phyloP scores from a whole-genome alignment of 2,113 vertebrate genomes.

The Lampris incognitus region DNA sequence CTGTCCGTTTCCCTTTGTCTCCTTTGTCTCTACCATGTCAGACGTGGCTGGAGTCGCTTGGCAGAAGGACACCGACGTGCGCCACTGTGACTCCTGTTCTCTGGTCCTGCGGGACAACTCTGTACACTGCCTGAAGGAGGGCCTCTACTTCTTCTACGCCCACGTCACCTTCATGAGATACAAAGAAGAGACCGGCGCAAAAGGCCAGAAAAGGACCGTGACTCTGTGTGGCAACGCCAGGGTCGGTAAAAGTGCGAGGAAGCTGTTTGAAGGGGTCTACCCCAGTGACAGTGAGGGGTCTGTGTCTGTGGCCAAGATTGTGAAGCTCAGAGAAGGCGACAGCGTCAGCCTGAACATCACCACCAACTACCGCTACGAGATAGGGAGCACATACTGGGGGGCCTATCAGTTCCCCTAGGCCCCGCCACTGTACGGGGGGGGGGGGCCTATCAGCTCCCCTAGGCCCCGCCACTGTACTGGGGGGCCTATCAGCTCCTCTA shows the following conservation, averaged over 20 bases:
- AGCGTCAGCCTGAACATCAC: constrained; percentile 51
- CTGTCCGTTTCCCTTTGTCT: not conserved
- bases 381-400: constrained; percentile 70
- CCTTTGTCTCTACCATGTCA: constrained; percentile 2
- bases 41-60: accelerated
- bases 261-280: constrained; percentile 35
- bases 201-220: not conserved
- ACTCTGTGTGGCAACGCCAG: constrained; percentile 32
- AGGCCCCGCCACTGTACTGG: not conserved
- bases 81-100: not conserved
- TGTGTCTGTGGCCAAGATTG: constrained; percentile 57
- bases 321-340: constrained; percentile 36
- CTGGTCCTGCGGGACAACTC: not conserved
- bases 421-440: not conserved
- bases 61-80: accelerated
- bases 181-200: accelerated
- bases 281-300: not conserved
- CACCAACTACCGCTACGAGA: accelerated
- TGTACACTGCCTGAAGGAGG: constrained; percentile 10
- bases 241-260: accelerated
- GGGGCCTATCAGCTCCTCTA: constrained; percentile 49
- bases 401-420: constrained; percentile 50
- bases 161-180: constrained; percentile 54
- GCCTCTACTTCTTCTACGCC: constrained; percentile 70
- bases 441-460: constrained; percentile 41